These are phyloP conservation scores for Drosophila mulleri DNA, from an alignment of 2,888 invertebrate species.

Conservation along the genomic window DNA sequence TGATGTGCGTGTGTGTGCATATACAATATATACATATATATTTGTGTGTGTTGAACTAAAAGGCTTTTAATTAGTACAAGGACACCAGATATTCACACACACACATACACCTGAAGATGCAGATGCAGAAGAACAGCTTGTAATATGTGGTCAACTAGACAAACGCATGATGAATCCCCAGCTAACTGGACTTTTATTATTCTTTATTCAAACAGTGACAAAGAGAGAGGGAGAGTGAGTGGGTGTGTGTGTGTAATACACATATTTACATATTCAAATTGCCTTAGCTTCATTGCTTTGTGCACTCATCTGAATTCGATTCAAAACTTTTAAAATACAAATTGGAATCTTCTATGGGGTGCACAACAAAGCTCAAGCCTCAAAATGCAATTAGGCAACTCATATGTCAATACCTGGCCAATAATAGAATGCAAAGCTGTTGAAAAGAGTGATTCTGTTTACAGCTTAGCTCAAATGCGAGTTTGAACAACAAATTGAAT, in stretches of 20 bases:
- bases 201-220: constrained; percentile 22
- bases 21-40: background rate
- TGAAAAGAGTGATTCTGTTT: background rate
- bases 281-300: constrained; percentile 32
- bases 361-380: background rate
- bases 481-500: background rate
- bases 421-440: background rate
- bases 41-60: constrained; percentile 16
- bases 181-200: constrained; percentile 26
- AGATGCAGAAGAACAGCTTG: constrained; percentile 36
- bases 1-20: constrained; percentile 42
- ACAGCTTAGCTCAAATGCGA: background rate
- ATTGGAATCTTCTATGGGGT: background rate
- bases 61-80: constrained; percentile 75
- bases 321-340: background rate
- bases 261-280: constrained; percentile 71
- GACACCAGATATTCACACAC: constrained; percentile 44
- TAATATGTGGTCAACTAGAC: constrained; percentile 42
- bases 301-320: constrained; percentile 10
- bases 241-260: constrained; percentile 48
- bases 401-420: background rate
- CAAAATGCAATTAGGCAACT: constrained; percentile 2
- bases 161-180: constrained; percentile 11
- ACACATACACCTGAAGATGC: constrained; percentile 13
- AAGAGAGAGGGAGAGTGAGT: constrained; percentile 12